phyloP scores from a whole-genome alignment of 2,888 invertebrate genomes.

The Rapana venosa region DNA sequence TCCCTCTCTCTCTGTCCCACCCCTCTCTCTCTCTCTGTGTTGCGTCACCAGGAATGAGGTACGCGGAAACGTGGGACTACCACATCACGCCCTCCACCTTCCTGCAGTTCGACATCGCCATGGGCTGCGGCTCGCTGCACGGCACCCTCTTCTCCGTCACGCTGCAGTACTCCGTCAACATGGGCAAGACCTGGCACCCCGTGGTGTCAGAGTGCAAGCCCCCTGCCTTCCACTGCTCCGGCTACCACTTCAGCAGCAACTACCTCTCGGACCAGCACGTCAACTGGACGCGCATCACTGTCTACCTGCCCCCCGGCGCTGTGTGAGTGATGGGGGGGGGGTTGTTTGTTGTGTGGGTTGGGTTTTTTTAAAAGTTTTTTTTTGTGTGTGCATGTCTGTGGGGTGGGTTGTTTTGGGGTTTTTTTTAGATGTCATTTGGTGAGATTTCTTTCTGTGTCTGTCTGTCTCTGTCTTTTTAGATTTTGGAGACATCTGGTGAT shows the following conservation, averaged over 20 bases:
- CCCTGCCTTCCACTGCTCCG: conserved; percentile 76
- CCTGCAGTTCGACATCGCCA: conserved; percentile 79
- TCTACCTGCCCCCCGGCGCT: conserved; percentile 75
- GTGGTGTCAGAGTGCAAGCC: conserved; percentile 77
- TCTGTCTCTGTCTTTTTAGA: neutral
- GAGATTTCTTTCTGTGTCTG: neutral
- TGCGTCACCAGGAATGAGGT: conserved; percentile 66
- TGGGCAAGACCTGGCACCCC: conserved; percentile 77
- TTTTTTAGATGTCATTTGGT: neutral
- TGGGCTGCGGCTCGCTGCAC: conserved; percentile 76
- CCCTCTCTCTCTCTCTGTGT: neutral
- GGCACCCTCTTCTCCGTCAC: conserved; percentile 72
- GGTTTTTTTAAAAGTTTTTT: no score
- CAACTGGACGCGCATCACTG: conserved; percentile 78
- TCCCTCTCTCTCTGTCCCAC: neutral
- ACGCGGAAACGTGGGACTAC: conserved; percentile 79
- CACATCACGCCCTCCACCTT: conserved; percentile 76
- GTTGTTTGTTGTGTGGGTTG: neutral
- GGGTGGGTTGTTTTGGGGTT: no score
- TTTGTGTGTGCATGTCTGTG: no score
- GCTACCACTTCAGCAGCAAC: conserved; percentile 75
- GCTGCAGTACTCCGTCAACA: conserved; percentile 78
- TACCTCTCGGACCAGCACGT: conserved; percentile 72
- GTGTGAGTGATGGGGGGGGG: conserved; percentile 68
- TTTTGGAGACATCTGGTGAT: neutral